phyloP scores from a whole-genome alignment of 2,113 vertebrate species.

The Spheniscus mendiculus region DNA sequence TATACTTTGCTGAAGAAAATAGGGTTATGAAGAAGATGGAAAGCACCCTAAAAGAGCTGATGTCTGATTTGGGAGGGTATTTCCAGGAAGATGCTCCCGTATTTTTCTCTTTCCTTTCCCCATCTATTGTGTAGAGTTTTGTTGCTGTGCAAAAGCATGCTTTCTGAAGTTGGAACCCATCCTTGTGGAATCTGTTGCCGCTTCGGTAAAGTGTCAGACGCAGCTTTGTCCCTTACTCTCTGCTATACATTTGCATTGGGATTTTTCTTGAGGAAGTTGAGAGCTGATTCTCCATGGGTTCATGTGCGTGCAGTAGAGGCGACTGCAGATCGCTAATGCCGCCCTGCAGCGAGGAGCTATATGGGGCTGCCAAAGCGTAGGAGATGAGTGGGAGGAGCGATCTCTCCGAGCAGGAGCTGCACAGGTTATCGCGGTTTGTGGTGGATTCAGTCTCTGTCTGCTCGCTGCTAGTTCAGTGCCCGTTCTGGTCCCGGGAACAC shows the following conservation, averaged over 20 bases:
- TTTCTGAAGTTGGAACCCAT: background rate
- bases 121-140: background rate
- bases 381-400: rapidly evolving
- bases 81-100: background rate
- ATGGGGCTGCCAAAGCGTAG: rapidly evolving
- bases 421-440: rapidly evolving
- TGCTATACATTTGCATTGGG: rapidly evolving
- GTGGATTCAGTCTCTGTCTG: background rate
- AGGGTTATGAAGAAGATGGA: background rate
- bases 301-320: rapidly evolving
- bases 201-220: background rate
- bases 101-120: background rate
- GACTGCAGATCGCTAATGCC: rapidly evolving
- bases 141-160: rapidly evolving
- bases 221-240: background rate
- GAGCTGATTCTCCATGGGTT: background rate
- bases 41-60: background rate
- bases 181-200: background rate
- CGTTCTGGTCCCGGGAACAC: rapidly evolving
- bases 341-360: background rate
- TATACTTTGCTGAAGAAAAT: background rate
- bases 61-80: background rate
- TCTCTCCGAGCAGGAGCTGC: rapidly evolving
- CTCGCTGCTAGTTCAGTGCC: background rate
- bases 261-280: background rate